phyloP scores from a whole-genome alignment of 2,888 invertebrate species.

The Trachelus iudaicus region DNA sequence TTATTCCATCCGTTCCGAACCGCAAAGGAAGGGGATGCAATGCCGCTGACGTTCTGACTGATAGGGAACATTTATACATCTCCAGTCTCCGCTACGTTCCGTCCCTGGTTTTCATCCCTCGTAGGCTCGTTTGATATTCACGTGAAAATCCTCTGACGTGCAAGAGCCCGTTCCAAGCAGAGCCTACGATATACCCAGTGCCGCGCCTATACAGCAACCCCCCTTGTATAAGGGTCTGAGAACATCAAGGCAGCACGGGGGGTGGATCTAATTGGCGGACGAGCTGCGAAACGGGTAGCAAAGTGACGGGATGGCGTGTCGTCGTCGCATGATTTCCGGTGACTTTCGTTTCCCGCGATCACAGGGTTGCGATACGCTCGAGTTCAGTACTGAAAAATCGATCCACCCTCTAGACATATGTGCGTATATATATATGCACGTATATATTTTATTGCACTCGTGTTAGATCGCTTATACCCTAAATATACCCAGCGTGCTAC shows the following conservation, averaged over 20 bases:
- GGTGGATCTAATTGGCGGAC: slow-evolving; percentile 5
- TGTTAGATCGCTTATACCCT: too few relatives aligned
- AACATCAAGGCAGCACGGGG: slow-evolving; percentile 8
- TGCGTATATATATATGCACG: neutral
- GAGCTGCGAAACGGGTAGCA: slow-evolving; percentile 7
- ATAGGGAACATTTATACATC: slow-evolving; percentile 19
- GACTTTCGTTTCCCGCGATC: slow-evolving; percentile 56
- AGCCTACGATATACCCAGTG: too few relatives aligned
- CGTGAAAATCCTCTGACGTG: slow-evolving; percentile 11
- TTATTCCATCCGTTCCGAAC: slow-evolving; percentile 50
- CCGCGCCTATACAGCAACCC: neutral
- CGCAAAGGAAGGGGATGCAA: slow-evolving; percentile 28
- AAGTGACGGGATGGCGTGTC: slow-evolving; percentile 51
- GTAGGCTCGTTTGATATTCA: slow-evolving; percentile 50
- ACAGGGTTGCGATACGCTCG: slow-evolving; percentile 17
- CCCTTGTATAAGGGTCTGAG: slow-evolving; percentile 7
- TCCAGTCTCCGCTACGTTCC: neutral
- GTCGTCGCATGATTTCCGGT: slow-evolving; percentile 60
- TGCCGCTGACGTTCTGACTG: slow-evolving; percentile 18
- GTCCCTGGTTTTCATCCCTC: slow-evolving; percentile 43
- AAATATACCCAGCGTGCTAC: slow-evolving; percentile 19
- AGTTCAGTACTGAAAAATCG: slow-evolving; percentile 17
- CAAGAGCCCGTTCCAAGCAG: too few relatives aligned
- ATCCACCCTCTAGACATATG: slow-evolving; percentile 1
- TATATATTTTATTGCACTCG: too few relatives aligned